These are phyloP conservation scores for Speoplatyrhinus poulsoni DNA, from an alignment of 2,113 vertebrate genomes.

Conservation along the genomic window DNA sequence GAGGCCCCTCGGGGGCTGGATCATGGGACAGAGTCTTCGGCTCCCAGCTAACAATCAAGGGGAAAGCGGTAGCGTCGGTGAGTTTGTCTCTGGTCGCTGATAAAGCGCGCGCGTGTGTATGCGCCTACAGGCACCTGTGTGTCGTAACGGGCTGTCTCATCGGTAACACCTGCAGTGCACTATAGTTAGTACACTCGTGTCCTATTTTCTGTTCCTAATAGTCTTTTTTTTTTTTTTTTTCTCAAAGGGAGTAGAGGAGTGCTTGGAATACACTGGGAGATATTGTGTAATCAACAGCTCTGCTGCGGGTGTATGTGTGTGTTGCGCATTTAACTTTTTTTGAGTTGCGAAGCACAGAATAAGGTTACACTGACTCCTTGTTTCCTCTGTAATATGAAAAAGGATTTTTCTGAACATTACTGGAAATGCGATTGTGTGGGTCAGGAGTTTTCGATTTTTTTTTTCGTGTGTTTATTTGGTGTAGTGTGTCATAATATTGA, in stretches of 20 bases:
- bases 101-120: too few relatives aligned
- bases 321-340: slow-evolving; percentile 7
- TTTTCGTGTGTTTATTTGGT: too few relatives aligned
- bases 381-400: slow-evolving; percentile 1
- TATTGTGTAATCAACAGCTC: slow-evolving; percentile 42
- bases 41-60: slow-evolving; percentile 64
- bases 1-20: slow-evolving; percentile 75
- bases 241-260: neutral
- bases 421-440: slow-evolving; percentile 6
- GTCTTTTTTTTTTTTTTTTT: slow-evolving; percentile 3
- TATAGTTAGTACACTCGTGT: neutral
- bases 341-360: slow-evolving; percentile 4
- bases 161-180: neutral
- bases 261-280: slow-evolving; percentile 3
- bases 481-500: neutral
- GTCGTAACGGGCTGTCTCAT: slow-evolving; percentile 3
- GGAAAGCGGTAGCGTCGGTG: slow-evolving; percentile 63
- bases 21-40: slow-evolving; percentile 80
- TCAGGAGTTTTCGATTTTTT: neutral
- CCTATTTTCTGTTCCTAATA: neutral
- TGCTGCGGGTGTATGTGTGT: slow-evolving; percentile 42
- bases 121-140: neutral
- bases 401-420: neutral
- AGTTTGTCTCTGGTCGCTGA: slow-evolving; percentile 51
- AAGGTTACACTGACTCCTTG: neutral